A percentile compares a stretch with the other conserved stretches of the same genome.
Evolutionary conservation across 2,113 vertebrate genomes (phyloP).

Genomic region (Pteronura brasiliensis): DNA sequence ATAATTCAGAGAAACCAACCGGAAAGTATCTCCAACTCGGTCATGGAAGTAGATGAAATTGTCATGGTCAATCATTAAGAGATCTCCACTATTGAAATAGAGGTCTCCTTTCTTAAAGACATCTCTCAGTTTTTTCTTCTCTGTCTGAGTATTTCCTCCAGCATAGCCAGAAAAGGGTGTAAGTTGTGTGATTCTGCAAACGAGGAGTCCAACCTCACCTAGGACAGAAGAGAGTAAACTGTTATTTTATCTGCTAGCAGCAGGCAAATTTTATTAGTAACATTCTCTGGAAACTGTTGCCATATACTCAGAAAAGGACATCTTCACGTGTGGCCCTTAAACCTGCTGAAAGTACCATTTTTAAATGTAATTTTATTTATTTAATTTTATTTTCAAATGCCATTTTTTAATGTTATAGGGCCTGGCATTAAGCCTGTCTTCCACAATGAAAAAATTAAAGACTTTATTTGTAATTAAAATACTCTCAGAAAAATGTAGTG

Average conservation of each 20-base stretch:
- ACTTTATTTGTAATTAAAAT: not conserved
- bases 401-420: not conserved
- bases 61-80: constrained; percentile 86
- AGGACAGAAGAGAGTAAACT: constrained; percentile 35
- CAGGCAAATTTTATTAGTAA: not conserved
- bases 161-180: constrained; percentile 90
- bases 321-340: not conserved
- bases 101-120: constrained; percentile 90
- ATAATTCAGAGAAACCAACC: constrained; percentile 79
- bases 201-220: constrained; percentile 90
- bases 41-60: constrained; percentile 94
- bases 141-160: constrained; percentile 85
- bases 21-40: constrained; percentile 92
- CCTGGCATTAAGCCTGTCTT: not conserved
- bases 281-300: not conserved
- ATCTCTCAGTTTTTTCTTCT: constrained; percentile 87
- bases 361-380: too few relatives aligned
- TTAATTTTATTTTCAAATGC: too few relatives aligned
- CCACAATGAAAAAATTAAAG: not conserved
- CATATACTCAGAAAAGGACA: not conserved
- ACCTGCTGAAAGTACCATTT: not conserved
- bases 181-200: constrained; percentile 87
- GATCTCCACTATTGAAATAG: constrained; percentile 93
- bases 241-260: not conserved
- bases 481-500: not conserved